Evolutionary conservation across 2,113 vertebrate genomes (phyloP), one percentile per base, ranked within the genome.

Genomic region (Cochlearius cochlearius): DNA sequence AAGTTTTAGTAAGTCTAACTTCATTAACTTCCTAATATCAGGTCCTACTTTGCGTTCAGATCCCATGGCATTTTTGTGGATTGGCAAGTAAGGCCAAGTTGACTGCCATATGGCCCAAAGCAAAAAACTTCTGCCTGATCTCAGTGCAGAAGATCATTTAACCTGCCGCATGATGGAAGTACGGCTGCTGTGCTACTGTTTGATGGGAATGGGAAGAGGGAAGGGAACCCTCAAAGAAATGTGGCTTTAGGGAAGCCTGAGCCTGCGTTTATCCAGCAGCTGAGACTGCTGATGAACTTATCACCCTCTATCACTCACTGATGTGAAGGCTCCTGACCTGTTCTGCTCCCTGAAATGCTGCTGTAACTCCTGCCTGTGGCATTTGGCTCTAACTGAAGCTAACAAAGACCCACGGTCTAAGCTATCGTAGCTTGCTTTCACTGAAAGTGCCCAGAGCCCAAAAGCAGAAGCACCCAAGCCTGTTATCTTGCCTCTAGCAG

Each of bases 221-320:
- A 74, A 29, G 49, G 26, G 62, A 55, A 21, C 9, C 25, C 25
- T 86, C 19, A 25, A 55, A 69, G 22, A 66, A 74, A 39, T 15
- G 14, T 34, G 29, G 53, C 43, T 75, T 34, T 82, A 38, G n/a
- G 32, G 43, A 82, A 63, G 8, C n/a, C 25, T 21, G 29, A 88
- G 32, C 29, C 69, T 67, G 25, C 2, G 3, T 74, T 92, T 90
- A 85, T 53, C 23, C 45, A 53, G 60, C 56, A 86, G 38, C 73
- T 85, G 41, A 85, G 45, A 30, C 36, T 49, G 6, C 30, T 77
- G 64, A 32, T 77, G 55, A 83, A 58, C 38, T 80, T 81, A 12
- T 0, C 52, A 49, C 20, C 55, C 19, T 53, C 13, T 52, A 1
- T 16, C 5, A 2, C 4, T 68, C 14, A 49, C 2, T 63, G 52